These are phyloP conservation scores for Lichenostomus cassidix DNA, from an alignment of 2,113 vertebrate genomes.

Conservation along the genomic window DNA sequence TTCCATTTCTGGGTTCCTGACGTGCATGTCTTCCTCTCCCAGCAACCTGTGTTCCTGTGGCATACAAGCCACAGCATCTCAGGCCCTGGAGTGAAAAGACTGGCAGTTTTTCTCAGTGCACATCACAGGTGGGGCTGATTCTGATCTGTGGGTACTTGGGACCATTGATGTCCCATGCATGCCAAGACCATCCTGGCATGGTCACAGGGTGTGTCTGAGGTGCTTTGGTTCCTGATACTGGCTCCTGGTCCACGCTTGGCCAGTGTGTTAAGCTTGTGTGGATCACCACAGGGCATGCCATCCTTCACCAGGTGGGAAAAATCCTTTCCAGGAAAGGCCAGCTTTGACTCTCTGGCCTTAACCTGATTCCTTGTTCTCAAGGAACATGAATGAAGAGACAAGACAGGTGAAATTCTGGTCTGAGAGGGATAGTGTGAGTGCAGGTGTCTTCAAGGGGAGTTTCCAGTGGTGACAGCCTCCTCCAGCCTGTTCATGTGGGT, in stretches of 20 bases:
- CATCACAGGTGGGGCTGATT: rapidly evolving
- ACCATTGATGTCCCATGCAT: neutral
- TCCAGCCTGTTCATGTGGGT: neutral
- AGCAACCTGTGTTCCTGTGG: neutral
- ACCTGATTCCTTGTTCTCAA: neutral
- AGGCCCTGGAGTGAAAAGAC: neutral
- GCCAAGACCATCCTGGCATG: neutral
- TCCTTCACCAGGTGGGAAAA: neutral
- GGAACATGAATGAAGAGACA: neutral
- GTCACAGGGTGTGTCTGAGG: neutral
- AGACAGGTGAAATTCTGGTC: neutral
- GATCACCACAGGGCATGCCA: neutral
- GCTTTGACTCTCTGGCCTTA: neutral
- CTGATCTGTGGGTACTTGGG: neutral
- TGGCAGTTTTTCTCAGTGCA: neutral
- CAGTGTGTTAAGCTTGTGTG: rapidly evolving
- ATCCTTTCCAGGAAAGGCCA: neutral
- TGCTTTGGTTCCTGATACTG: neutral
- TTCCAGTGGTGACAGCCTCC: neutral
- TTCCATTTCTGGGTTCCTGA: neutral
- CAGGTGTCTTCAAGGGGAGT: neutral
- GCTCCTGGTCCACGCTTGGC: neutral
- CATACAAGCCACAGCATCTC: neutral
- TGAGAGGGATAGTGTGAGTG: neutral
- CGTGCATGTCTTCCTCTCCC: neutral